Conservation (phyloP, 2,888 invertebrate species). For the Yponomeuta malinellus region DNA sequence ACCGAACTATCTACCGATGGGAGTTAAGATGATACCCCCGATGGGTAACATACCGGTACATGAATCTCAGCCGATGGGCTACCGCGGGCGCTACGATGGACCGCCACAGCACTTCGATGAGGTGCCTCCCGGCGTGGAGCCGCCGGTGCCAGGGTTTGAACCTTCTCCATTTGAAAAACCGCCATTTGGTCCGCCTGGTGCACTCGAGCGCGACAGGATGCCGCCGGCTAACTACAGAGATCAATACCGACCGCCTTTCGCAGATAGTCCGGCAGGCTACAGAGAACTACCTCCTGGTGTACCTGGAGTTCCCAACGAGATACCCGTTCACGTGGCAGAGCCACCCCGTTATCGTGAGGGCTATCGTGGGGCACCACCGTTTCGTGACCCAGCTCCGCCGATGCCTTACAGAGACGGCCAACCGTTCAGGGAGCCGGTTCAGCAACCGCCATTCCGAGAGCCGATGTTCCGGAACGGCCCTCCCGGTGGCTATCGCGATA, state of each 20-base stretch:
- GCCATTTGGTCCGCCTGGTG: constrained; percentile 49
- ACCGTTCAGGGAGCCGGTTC: constrained; percentile 47
- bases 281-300: constrained; percentile 42
- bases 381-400: constrained; percentile 52
- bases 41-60: constrained; percentile 44
- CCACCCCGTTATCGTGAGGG: constrained; percentile 55
- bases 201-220: constrained; percentile 56
- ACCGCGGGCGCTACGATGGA: constrained; percentile 58
- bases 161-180: constrained; percentile 72
- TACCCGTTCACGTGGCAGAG: constrained; percentile 46
- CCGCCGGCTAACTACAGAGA: constrained; percentile 57
- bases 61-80: constrained; percentile 51
- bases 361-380: constrained; percentile 46
- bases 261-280: constrained; percentile 44
- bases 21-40: constrained; percentile 50
- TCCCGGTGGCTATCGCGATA: constrained; percentile 35
- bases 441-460: constrained; percentile 38
- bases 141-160: constrained; percentile 78
- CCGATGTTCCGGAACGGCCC: constrained; percentile 11
- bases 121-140: constrained; percentile 78
- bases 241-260: constrained; percentile 51
- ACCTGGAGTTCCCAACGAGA: constrained; percentile 32
- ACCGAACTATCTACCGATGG: constrained; percentile 49
- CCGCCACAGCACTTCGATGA: constrained; percentile 67
- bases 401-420: constrained; percentile 40